Evolutionary conservation across 2,888 invertebrate genomes (phyloP).

Genomic region (Amiota mariae): DNA sequence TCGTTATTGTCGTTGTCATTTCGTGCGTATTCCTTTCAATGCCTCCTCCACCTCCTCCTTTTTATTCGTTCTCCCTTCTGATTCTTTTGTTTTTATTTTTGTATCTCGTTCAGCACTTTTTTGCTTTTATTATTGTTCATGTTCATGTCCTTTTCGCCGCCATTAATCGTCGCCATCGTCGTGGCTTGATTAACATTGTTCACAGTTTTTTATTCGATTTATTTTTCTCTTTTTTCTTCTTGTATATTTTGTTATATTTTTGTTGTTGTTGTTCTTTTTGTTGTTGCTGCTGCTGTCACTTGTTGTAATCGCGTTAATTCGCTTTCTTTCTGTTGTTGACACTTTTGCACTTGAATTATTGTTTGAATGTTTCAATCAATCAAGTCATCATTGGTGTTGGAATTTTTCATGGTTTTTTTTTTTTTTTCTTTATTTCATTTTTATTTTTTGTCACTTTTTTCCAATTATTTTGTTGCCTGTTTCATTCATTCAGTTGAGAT

Average conservation of each 20-base stretch:
- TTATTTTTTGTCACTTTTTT: background rate
- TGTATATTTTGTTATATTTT: conserved; percentile 4
- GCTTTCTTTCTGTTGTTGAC: conserved; percentile 22
- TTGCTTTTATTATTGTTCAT: conserved; percentile 28
- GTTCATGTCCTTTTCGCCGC: conserved; percentile 24
- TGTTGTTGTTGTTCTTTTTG: conserved; percentile 12
- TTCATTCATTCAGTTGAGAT: background rate
- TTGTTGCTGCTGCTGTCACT: background rate
- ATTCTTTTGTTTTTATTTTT: background rate
- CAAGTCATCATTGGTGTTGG: conserved; percentile 39
- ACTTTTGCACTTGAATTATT: conserved; percentile 33
- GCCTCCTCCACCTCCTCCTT: too few relatives aligned
- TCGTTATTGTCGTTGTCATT: conserved; percentile 56
- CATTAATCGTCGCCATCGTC: conserved; percentile 22
- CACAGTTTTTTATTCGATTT: conserved; percentile 10
- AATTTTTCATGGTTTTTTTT: conserved; percentile 1
- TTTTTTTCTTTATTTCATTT: conserved; percentile 24
- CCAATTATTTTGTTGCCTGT: conserved; percentile 12
- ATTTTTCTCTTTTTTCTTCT: conserved; percentile 11
- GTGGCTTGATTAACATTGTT: conserved; percentile 24
- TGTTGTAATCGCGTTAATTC: conserved; percentile 11
- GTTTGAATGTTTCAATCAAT: conserved; percentile 43
- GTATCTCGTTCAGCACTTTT: background rate
- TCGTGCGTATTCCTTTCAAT: conserved; percentile 33
- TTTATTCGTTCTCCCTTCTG: too few relatives aligned